phyloP scores from a whole-genome alignment of 2,888 invertebrate species.

The Xanthorhoe spadicearia region DNA sequence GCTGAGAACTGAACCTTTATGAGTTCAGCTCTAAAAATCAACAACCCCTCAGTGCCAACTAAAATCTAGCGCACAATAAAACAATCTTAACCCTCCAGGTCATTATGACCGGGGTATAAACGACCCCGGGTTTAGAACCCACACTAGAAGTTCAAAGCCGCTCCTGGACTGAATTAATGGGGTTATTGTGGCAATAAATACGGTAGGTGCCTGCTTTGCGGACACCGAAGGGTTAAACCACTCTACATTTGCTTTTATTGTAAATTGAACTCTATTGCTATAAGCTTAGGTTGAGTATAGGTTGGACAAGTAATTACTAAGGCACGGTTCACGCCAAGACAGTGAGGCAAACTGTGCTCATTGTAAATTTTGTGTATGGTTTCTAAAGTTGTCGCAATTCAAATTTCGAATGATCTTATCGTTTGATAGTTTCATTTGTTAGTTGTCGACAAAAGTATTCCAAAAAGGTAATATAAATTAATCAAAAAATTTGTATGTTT shows the following conservation, averaged over 20 bases:
- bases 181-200: slow-evolving; percentile 84
- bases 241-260: slow-evolving; percentile 1
- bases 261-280: slow-evolving; percentile 10
- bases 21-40: slow-evolving; percentile 35
- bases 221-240: slow-evolving; percentile 37
- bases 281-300: slow-evolving; percentile 7
- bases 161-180: slow-evolving; percentile 74
- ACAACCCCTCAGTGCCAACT: slow-evolving; percentile 32
- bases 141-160: slow-evolving; percentile 70
- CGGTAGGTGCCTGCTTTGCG: slow-evolving; percentile 44
- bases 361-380: neutral
- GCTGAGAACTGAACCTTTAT: slow-evolving; percentile 5
- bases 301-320: neutral
- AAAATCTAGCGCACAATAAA: slow-evolving; percentile 46
- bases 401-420: neutral
- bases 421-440: neutral
- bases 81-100: slow-evolving; percentile 55
- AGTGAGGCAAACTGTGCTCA: neutral
- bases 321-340: neutral
- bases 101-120: slow-evolving; percentile 54
- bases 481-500: too few species aligned
- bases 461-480: too few species aligned
- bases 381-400: neutral
- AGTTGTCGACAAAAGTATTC: neutral
- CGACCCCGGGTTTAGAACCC: slow-evolving; percentile 58